Evolutionary conservation across 2,113 vertebrate species (phyloP), one percentile per base, ranked within the genome.

Genomic region (Amia ocellicauda): DNA sequence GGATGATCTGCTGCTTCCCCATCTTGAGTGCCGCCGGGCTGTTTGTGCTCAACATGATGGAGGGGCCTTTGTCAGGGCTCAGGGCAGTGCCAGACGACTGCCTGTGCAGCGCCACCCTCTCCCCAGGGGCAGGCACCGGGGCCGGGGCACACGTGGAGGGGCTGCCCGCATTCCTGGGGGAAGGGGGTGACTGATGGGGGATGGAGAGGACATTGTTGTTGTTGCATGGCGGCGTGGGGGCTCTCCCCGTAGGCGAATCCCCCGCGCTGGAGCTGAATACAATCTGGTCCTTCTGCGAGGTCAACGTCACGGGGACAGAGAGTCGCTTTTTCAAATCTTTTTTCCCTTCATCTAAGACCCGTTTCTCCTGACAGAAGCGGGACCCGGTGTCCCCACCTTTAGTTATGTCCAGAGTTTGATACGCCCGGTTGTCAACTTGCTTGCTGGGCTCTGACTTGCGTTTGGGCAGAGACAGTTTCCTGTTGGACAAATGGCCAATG

Each of bases 1-100:
- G 96, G 22, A 98, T 96, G 55, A 98, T 87, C 80, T 98, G 96
- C 70, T 93, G 94, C 52, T 85, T 93, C 49, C 96, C 95, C 78
- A 90, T 87, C 66, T 93, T 95, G 45, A 86, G 84, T 0, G 95
- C 93, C 0, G 84, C 93, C 0, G 85, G 78, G 67, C 95, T 96
- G 74, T 94, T 22, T 2, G 95, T 95, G 75, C 96, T 98, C 69
- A 95, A 77, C 31, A 94, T 71, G 8, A 94, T 71, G 0, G 80
- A 27, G 0, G 81, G 70, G 3, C 50, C 52, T 8, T 90, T 86
- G 56, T 51, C 61, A 75, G 1, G 62, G 62, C 31, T 36, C 31
- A 7, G 31, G 31, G 31, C 31, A 36, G 31, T 11, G 1, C 31
- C 31, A 11, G 73, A 78, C 0, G 73, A 58, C 41, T 81, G 77